Base-by-base conservation (phyloP, 1,140 invertebrate genomes). In the Leptopilina boulardi region DNA sequence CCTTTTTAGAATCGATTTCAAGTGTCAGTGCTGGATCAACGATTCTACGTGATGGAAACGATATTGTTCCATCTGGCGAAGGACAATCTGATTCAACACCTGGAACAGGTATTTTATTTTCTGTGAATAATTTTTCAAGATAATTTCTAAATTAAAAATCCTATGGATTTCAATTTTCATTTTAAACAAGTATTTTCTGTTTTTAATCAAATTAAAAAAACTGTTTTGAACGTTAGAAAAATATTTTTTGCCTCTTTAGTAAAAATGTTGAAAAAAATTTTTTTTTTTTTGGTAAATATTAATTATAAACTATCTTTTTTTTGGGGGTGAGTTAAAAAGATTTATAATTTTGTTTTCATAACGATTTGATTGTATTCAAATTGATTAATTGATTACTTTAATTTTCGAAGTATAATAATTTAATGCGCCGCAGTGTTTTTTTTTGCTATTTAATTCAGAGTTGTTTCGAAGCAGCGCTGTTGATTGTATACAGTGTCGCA, bases 1-100 rank as follows among this genome's bases (percentile, higher is more conserved):
- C 21, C 21, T 41, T 42, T 76, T 11, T 54, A 90, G 90, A 89
- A 80, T 91, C 90, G 21, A 77, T 88, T 21, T 90, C 88, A 19
- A 91, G 87, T 34, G 85, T 85, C n/a, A 90, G 89, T 76, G 86
- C 80, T 42, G 88, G 88, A 51, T 90, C 89, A 0, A 87, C 88
- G 13, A 87, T 87, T 10, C 74, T 90, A 15, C 87, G 87, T 26
- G 89, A 90, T 10, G 71, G 75, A 21, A 83, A 78, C 23, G 88
- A 90, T n/a, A 42, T 83, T n/a, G 80, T 79, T 42, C 72, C 26
- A 2, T 23, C 78, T 23, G 82, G 78, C 34, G 87, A 88, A n/a
- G 83, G 80, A 0, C 84, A 84, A 73, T 44, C 70, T 11, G 86
- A 90, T 19, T 84, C 87, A 66, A 77, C 66, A 38, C 73, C 77